A percentile compares a stretch with the other conserved stretches of the same genome.
phyloP scores from a whole-genome alignment of 1,140 invertebrate genomes.

The Temnothorax curvispinosus region DNA sequence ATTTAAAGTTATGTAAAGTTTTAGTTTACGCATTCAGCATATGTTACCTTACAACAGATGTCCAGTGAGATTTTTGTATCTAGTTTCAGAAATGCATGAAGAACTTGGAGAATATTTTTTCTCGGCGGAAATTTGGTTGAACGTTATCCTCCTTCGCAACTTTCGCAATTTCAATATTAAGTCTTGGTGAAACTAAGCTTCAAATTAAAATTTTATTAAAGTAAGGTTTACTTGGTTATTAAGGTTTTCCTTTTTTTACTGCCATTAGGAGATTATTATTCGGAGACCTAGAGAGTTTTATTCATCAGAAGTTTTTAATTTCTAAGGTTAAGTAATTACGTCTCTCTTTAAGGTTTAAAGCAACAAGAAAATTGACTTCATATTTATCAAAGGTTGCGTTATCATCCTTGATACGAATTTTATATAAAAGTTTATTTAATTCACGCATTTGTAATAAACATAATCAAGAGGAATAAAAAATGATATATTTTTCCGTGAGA shows the following conservation, averaged over 20 bases:
- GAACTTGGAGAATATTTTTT: constrained; percentile 16
- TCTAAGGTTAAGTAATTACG: constrained; percentile 31
- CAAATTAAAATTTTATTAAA: constrained; percentile 54
- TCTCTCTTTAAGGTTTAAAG: constrained; percentile 16
- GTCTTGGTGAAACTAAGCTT: constrained; percentile 29
- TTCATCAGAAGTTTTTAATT: constrained; percentile 19
- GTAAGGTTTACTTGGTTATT: constrained; percentile 36
- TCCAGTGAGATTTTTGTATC: background rate
- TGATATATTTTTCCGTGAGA: background rate
- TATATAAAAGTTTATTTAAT: background rate
- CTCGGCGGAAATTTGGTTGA: background rate
- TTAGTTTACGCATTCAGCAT: background rate
- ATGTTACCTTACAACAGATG: background rate
- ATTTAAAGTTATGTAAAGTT: background rate
- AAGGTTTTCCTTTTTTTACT: constrained; percentile 15
- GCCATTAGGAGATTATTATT: constrained; percentile 41
- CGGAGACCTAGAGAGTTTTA: background rate
- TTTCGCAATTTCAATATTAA: constrained; percentile 36
- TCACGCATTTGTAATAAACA: background rate
- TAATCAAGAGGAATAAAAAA: background rate
- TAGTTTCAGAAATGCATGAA: constrained; percentile 5
- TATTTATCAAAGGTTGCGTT: background rate
- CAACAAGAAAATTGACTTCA: background rate
- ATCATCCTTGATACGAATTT: background rate
- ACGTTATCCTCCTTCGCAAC: constrained; percentile 16